Conservation (phyloP, 2,797 vertebrate genomes). For the Alcedo atthis region DNA sequence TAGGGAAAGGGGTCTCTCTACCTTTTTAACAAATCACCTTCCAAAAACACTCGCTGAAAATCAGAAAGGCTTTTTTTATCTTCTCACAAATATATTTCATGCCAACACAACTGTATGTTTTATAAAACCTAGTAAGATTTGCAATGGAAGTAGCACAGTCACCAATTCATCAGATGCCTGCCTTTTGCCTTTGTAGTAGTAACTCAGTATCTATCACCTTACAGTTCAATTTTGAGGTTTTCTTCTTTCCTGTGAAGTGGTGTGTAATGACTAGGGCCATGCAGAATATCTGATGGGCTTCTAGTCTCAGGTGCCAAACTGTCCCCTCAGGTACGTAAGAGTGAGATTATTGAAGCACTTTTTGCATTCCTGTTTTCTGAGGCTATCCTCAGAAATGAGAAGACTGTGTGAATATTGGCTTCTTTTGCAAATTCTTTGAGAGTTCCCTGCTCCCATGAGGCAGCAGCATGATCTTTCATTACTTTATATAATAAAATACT, state of each 20-base stretch:
- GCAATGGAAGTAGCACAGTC: background rate
- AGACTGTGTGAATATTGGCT: background rate
- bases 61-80: background rate
- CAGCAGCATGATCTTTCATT: background rate
- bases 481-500: background rate
- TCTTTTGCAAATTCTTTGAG: background rate
- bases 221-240: background rate
- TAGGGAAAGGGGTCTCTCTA: background rate
- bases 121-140: background rate
- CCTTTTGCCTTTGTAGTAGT: background rate
- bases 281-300: background rate
- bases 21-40: background rate
- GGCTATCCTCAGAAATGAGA: background rate
- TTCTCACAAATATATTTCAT: background rate
- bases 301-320: background rate
- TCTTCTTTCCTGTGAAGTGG: background rate
- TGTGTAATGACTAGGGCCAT: background rate
- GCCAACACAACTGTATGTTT: background rate
- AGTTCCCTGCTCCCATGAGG: fast-evolving
- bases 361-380: background rate
- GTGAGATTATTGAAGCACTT: background rate
- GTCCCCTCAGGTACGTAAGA: background rate
- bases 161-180: background rate
- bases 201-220: background rate
- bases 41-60: background rate